Percentiles rank a stretch among this genome's conserved stretches.
These are phyloP conservation scores for Amphiprion ocellaris DNA, from an alignment of 2,113 vertebrate species.

Conservation along the genomic window DNA sequence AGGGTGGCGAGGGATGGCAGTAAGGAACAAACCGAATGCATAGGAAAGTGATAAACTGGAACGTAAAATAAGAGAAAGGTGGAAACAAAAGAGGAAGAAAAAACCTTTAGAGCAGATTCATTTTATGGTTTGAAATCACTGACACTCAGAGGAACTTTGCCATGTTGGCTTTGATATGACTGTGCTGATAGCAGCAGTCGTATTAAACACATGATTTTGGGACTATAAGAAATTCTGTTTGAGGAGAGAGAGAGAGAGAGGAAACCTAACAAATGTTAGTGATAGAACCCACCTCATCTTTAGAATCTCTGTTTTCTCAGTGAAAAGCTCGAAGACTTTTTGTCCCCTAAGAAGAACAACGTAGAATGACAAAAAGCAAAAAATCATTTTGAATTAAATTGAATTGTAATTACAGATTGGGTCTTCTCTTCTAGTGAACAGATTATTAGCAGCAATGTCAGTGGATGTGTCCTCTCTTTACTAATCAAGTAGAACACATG, in stretches of 20 bases:
- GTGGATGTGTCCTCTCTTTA: constrained; percentile 16
- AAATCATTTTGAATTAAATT: constrained; percentile 39
- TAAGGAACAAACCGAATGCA: neutral
- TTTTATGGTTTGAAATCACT: too few relatives aligned
- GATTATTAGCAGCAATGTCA: constrained; percentile 22
- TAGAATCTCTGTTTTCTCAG: neutral
- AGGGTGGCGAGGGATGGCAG: neutral
- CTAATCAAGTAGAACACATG: constrained; percentile 40
- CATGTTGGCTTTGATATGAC: too few relatives aligned
- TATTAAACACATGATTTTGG: neutral
- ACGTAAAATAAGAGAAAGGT: neutral
- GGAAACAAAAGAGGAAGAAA: neutral
- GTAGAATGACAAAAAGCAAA: constrained; percentile 7
- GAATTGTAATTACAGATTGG: neutral
- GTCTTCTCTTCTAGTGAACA: constrained; percentile 39
- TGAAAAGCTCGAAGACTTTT: neutral
- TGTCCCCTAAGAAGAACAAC: neutral
- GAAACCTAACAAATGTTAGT: neutral
- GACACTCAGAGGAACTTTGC: too few relatives aligned
- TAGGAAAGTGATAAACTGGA: neutral
- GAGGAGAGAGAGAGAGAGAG: neutral
- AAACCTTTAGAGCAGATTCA: too few relatives aligned
- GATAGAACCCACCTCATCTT: constrained; percentile 8
- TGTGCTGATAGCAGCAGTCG: neutral
- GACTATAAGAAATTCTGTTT: constrained; percentile 1